These are phyloP conservation scores for Polypterus senegalus DNA, from an alignment of 2,113 vertebrate genomes.

Conservation along the genomic window DNA sequence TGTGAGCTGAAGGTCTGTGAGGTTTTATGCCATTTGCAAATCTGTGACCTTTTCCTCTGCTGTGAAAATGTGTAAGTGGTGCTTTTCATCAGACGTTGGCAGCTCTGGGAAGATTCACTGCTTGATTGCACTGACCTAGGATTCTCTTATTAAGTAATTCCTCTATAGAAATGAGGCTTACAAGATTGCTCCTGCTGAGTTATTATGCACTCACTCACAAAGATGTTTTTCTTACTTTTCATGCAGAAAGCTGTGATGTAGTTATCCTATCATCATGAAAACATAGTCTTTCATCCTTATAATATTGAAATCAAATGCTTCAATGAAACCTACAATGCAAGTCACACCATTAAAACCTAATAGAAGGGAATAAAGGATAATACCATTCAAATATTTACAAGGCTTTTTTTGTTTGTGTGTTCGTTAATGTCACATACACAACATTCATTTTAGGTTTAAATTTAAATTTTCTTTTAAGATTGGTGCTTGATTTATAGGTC, in stretches of 20 bases:
- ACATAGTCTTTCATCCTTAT: conserved; percentile 39
- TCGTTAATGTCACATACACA: no score
- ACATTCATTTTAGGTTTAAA: no score
- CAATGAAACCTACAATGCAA: conserved; percentile 40
- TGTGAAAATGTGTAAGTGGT: conserved; percentile 26
- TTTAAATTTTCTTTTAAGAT: no score
- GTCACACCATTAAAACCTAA: conserved; percentile 26
- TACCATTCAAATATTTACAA: conserved; percentile 25
- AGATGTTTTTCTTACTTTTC: conserved; percentile 40
- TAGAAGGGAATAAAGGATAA: conserved; percentile 21
- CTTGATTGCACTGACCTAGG: conserved; percentile 45
- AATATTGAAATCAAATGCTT: conserved; percentile 41
- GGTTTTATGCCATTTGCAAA: neutral
- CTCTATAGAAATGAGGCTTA: conserved; percentile 43
- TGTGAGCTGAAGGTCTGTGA: conserved; percentile 6
- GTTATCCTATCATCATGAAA: conserved; percentile 48
- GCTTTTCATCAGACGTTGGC: conserved; percentile 26
- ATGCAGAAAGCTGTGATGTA: conserved; percentile 33
- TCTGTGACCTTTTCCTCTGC: conserved; percentile 16
- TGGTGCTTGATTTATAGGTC: no score
- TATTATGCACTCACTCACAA: conserved; percentile 32
- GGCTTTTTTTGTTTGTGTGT: conserved; percentile 17
- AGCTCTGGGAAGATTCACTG: conserved; percentile 25
- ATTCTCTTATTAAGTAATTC: conserved; percentile 35
- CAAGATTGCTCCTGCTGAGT: conserved; percentile 42